Evolutionary conservation across 2,888 invertebrate genomes (phyloP), one percentile per base, ranked within the genome.

Genomic region (Tigriopus californicus): DNA sequence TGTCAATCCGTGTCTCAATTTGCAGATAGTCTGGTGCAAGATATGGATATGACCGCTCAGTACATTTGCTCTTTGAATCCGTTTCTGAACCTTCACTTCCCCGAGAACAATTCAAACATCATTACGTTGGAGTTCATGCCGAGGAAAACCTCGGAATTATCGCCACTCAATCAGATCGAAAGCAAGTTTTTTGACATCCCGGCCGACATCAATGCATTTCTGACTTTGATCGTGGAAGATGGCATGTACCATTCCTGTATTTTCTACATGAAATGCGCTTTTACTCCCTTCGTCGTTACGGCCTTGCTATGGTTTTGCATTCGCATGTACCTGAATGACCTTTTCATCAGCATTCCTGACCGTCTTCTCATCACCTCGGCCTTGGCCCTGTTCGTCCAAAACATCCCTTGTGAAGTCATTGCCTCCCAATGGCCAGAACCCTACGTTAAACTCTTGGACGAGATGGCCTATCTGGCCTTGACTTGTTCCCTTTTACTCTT

Each of bases 181-280:
- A 3, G 8, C 3, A 33, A 33, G 4, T 33, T 33, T 33, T 33
- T 33, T 33, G 33, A 33, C 33, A 33, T 8, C 33, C 33, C 33
- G 8, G 33, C 33, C 33, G 33, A 33, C 8, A 33, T 33, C 33
- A 33, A 33, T 33, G 33, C 33, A 33, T 15, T 22, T 20, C 22
- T 49, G 15, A 49, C 22, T 11, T 49, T 49, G 49, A 22, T 49
- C 20, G 11, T 49, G 20, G 49, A 49, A 49, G 15, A 15, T 22
- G 15, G 12, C 20, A 41, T 18, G 40, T 54, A 20, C 15, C 54
- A 54, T 41, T n/a, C 40, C 10, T 18, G 40, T n/a, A 8, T 33
- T 13, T 59, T 59, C 52, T 59, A 49, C 59, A 18, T 59, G 20
- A 59, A 59, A 41, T 59, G 59, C 42, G 18, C 41, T 11, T 59